Percentiles rank a stretch among this genome's conserved stretches.
Evolutionary conservation across 2,888 invertebrate genomes (phyloP).

Genomic region (Ophioninae sp.): DNA sequence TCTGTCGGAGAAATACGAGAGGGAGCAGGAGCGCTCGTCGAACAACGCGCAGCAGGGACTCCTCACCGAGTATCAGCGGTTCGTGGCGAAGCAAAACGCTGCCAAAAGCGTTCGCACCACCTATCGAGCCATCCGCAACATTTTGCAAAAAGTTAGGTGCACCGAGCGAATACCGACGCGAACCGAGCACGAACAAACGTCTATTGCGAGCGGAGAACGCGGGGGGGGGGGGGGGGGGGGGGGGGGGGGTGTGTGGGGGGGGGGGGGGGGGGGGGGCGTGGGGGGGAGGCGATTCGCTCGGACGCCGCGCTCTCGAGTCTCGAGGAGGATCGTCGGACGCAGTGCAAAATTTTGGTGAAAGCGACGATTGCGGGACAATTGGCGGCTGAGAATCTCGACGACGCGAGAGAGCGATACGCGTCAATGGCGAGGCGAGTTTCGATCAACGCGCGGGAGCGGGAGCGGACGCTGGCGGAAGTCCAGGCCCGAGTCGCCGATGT

Average conservation of each 20-base stretch:
- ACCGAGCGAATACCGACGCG: neutral
- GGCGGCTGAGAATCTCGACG: slow-evolving; percentile 86
- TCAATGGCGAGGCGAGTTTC: slow-evolving; percentile 84
- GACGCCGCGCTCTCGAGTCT: slow-evolving; percentile 84
- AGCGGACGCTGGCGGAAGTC: slow-evolving; percentile 83
- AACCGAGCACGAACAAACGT: slow-evolving; percentile 24
- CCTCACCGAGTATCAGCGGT: slow-evolving; percentile 83
- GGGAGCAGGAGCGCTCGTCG: slow-evolving; percentile 60
- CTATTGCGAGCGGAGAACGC: too few relatives aligned
- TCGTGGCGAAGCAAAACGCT: slow-evolving; percentile 85
- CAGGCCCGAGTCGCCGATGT: slow-evolving; percentile 79
- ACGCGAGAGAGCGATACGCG: slow-evolving; percentile 84
- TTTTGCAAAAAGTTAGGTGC: slow-evolving; percentile 83
- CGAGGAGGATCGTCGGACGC: slow-evolving; percentile 83
- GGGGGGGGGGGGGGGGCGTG: too few relatives aligned
- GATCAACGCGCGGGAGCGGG: slow-evolving; percentile 85
- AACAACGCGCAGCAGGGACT: slow-evolving; percentile 69
- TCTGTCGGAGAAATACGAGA: slow-evolving; percentile 65
- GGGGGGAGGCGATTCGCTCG: slow-evolving; percentile 86
- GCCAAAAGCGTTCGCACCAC: slow-evolving; percentile 85
- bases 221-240: too few relatives aligned
- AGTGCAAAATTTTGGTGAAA: slow-evolving; percentile 85
- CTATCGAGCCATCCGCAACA: slow-evolving; percentile 84
- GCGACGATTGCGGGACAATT: slow-evolving; percentile 86
- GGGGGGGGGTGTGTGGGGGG: too few relatives aligned